A percentile compares a stretch with the other conserved stretches of the same genome.
Evolutionary conservation across 2,113 vertebrate genomes (phyloP).

Genomic region (Ceyx cyanopectus): DNA sequence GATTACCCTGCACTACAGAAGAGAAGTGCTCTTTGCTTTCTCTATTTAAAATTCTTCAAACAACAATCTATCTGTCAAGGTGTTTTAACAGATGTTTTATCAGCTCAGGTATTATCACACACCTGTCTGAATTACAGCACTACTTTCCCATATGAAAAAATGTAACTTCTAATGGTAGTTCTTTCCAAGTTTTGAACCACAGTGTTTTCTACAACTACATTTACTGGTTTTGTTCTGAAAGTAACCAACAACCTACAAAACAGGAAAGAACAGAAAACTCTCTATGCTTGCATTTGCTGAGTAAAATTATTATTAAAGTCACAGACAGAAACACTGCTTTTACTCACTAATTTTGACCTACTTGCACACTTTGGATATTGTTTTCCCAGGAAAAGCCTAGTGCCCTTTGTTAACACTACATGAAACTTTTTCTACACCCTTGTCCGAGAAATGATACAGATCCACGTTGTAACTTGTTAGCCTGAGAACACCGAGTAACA

Average conservation of each 20-base stretch:
- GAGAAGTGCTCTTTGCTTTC: neutral
- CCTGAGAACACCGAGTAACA: neutral
- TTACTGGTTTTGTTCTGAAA: neutral
- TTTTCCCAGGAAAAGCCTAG: neutral
- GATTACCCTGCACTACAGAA: neutral
- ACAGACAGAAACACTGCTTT: neutral
- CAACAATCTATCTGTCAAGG: fast-evolving
- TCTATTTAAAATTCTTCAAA: neutral
- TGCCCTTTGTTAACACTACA: neutral
- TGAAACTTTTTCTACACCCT: neutral
- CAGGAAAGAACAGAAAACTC: neutral
- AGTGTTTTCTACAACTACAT: neutral
- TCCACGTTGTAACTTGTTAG: neutral
- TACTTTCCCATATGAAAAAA: neutral
- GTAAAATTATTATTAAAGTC: neutral
- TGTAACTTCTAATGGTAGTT: neutral
- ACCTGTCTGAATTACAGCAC: neutral
- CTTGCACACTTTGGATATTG: neutral
- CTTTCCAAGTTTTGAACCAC: neutral
- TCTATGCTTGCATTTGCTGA: neutral
- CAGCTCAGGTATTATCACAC: neutral
- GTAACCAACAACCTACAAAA: neutral
- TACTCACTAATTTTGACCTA: neutral
- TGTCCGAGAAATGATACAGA: neutral
- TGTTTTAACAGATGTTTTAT: neutral